phyloP scores from a whole-genome alignment of 2,797 vertebrate genomes.

The Botia almorhae region DNA sequence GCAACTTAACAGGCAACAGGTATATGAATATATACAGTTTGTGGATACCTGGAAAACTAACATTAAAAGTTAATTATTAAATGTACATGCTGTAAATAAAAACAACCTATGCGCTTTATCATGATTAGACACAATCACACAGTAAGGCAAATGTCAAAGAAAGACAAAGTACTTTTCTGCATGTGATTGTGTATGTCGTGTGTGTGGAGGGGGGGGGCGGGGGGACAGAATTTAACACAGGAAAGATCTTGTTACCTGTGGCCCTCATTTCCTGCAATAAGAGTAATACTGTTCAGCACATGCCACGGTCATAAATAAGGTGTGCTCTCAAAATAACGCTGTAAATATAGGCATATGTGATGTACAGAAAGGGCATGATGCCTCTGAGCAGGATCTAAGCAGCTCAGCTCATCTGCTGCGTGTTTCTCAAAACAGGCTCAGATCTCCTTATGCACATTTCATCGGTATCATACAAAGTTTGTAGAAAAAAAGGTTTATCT shows the following conservation, averaged over 20 bases:
- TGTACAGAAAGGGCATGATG: constrained; percentile 41
- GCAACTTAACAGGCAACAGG: background rate
- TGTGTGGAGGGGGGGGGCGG: too few relatives aligned
- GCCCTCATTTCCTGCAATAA: constrained; percentile 53
- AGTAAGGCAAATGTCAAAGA: background rate
- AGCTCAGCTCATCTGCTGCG: constrained; percentile 10
- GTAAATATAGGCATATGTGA: constrained; percentile 74
- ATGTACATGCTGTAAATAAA: background rate
- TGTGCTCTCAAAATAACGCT: constrained; percentile 74
- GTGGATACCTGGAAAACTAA: background rate
- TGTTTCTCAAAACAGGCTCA: background rate
- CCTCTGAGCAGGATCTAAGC: constrained; percentile 39
- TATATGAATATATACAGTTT: background rate
- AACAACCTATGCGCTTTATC: background rate
- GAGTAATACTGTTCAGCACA: constrained; percentile 53
- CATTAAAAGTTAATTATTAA: too few relatives aligned
- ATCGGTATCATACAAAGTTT: background rate
- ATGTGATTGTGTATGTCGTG: constrained; percentile 45
- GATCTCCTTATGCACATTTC: background rate
- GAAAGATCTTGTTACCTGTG: constrained; percentile 47
- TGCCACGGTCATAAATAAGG: constrained; percentile 69
- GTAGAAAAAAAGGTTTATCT: background rate
- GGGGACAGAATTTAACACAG: constrained; percentile 42
- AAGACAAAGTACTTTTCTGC: background rate
- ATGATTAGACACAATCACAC: background rate